Evolutionary conservation across 1,140 invertebrate genomes (phyloP), one percentile per base, ranked within the genome.

Genomic region (Thaumetopoea pityocampa): DNA sequence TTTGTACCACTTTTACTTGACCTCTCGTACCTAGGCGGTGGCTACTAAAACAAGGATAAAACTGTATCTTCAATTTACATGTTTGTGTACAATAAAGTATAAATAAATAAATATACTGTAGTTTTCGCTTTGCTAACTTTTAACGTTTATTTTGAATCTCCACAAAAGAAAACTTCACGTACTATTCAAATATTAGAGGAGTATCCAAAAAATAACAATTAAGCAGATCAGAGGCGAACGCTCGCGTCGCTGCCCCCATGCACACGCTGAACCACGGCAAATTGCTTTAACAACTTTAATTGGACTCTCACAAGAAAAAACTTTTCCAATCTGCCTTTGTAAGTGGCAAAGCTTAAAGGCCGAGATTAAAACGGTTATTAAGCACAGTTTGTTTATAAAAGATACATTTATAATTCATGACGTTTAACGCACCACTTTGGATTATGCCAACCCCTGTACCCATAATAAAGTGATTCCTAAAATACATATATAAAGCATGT

Each of bases 281-380:
- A 80, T 77, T 77, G 72, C 70, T 69, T 74, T 71, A 77, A 77
- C 76, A 80, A 80, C 52, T 77, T 74, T 80, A 77, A 80, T 77
- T 80, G 67, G 67, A 74, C 43, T 67, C 63, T 53, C 45, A 62
- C 55, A 73, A 80, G 68, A 76, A 72, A 76, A 74, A 77, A 73
- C 61, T 76, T 77, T 77, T 69, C 63, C 72, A 74, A 77, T 76
- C 67, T 74, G 61, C 72, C 67, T 74, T 69, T 77, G 60, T 71
- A 61, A 67, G 61, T 57, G 52, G 55, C 46, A 51, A 52, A 45
- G 51, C 58, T 67, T 67, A 47, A 67, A 64, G 58, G 28, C 43
- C 32, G 40, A 61, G 61, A 67, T 68, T 72, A 70, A 71, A 68
- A 49, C 52, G 41, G 50, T 74, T 71, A 70, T 61, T 61, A 67